Evolutionary conservation across 2,888 invertebrate genomes (phyloP).

Genomic region (Apocheima hispidaria): DNA sequence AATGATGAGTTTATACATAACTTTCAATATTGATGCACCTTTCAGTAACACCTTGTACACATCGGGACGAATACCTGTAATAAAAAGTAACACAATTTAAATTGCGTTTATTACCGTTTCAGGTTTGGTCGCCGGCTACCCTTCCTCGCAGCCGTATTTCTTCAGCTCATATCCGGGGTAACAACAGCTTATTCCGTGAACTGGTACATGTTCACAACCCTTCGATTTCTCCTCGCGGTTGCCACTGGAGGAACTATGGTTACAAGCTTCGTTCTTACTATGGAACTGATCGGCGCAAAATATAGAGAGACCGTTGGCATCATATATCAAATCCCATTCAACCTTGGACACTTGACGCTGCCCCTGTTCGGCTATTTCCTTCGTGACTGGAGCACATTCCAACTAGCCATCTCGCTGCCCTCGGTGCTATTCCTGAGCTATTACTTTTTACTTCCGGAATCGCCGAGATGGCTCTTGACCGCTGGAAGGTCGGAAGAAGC

Average conservation of each 20-base stretch:
- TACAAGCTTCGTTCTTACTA: slow-evolving; percentile 89
- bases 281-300: slow-evolving; percentile 88
- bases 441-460: slow-evolving; percentile 91
- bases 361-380: slow-evolving; percentile 88
- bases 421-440: slow-evolving; percentile 88
- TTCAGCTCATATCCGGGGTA: slow-evolving; percentile 90
- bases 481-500: slow-evolving; percentile 89
- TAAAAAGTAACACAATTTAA: not conserved
- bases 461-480: slow-evolving; percentile 92
- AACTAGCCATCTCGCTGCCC: slow-evolving; percentile 88
- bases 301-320: slow-evolving; percentile 90
- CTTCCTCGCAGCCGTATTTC: slow-evolving; percentile 89
- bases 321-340: slow-evolving; percentile 89
- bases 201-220: slow-evolving; percentile 88
- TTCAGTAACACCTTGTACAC: too few species aligned
- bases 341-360: slow-evolving; percentile 88
- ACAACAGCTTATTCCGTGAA: slow-evolving; percentile 90
- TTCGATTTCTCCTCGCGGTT: slow-evolving; percentile 90
- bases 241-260: slow-evolving; percentile 95
- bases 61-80: too few species aligned
- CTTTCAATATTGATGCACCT: too few species aligned
- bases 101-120: slow-evolving; percentile 33
- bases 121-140: slow-evolving; percentile 92
- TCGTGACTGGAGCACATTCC: slow-evolving; percentile 89
- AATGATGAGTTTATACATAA: too few species aligned